Evolutionary conservation across 2,888 invertebrate genomes (phyloP), one percentile per base, ranked within the genome.

Genomic region (Acanthosoma haemorrhoidale): DNA sequence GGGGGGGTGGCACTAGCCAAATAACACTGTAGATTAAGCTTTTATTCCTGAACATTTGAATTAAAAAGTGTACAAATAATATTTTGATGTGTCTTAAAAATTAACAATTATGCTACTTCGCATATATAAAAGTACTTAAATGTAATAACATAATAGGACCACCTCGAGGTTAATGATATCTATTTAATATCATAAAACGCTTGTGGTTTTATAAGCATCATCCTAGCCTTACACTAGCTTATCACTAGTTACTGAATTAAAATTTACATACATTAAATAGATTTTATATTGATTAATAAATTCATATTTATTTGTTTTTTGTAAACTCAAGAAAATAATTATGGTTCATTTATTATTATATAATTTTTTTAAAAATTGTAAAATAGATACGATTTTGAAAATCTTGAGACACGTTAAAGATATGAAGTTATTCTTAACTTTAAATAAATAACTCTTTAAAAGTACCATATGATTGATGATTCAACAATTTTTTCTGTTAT

Each of bases 121-220:
- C n/a, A n/a, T n/a, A 43, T 21, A 43, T 3, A 41, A 41, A 41
- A 41, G 18, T 15, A 43, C 18, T 11, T 21, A 13, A 3, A 25
- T 25, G 6, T 51, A 18, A 21, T 43, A 11, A 43, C 8, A 8
- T 43, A 21, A 43, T 43, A 43, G 21, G 43, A 21, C 51, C 51
- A 51, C 6, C 51, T 51, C 8, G 25, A 51, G 51, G 25, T 51
- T 25, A 51, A 51, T 51, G n/a, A 25, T 43, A 21, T 51, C 25
- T 25, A 51, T 25, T 51, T 25, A 21, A 25, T 25, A 51, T 51
- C 13, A 21, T 51, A 51, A 5, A 25, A 25, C 25, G 25, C 13
- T 13, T 51, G 51, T 25, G 51, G 25, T 51, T 51, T 51, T 51
- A 51, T 25, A 51, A 51, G 51, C 51, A 51, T 21, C 51, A 51